These are phyloP conservation scores for Chelonus formosanus DNA, from an alignment of 2,888 invertebrate genomes.

Conservation along the genomic window DNA sequence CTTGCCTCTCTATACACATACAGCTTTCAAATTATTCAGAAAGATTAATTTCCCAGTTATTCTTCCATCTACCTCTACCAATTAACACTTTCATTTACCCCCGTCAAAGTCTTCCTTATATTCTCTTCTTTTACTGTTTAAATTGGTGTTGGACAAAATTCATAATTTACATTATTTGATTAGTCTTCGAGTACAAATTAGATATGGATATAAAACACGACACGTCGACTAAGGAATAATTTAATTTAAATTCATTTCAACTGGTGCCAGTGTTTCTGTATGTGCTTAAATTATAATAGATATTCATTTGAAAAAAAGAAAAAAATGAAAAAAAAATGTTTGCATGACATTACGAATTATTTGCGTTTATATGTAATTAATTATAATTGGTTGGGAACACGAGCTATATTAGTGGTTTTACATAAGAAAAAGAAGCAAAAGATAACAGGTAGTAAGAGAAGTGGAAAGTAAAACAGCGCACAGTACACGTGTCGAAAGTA, in stretches of 20 bases:
- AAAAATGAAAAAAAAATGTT: not conserved
- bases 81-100: slow-evolving; percentile 22
- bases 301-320: too few relatives aligned
- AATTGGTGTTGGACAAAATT: slow-evolving; percentile 40
- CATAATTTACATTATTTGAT: slow-evolving; percentile 52
- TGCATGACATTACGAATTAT: slow-evolving; percentile 13
- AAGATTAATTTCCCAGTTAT: slow-evolving; percentile 39
- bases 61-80: slow-evolving; percentile 10
- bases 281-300: not conserved
- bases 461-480: too few relatives aligned
- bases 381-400: slow-evolving; percentile 9
- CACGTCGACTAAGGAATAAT: slow-evolving; percentile 9
- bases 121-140: slow-evolving; percentile 21
- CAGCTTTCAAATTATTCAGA: slow-evolving; percentile 45
- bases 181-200: slow-evolving; percentile 47
- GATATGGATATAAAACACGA: slow-evolving; percentile 13
- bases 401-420: slow-evolving; percentile 9
- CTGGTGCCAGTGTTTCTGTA: not conserved
- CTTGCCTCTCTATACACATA: slow-evolving; percentile 52
- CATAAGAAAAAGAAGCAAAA: slow-evolving; percentile 8
- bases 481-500: too few relatives aligned
- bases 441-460: not conserved
- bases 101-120: slow-evolving; percentile 24
- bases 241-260: slow-evolving; percentile 9
- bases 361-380: slow-evolving; percentile 11